phyloP scores from a whole-genome alignment of 1,140 invertebrate genomes.

The Elysia chlorotica region DNA sequence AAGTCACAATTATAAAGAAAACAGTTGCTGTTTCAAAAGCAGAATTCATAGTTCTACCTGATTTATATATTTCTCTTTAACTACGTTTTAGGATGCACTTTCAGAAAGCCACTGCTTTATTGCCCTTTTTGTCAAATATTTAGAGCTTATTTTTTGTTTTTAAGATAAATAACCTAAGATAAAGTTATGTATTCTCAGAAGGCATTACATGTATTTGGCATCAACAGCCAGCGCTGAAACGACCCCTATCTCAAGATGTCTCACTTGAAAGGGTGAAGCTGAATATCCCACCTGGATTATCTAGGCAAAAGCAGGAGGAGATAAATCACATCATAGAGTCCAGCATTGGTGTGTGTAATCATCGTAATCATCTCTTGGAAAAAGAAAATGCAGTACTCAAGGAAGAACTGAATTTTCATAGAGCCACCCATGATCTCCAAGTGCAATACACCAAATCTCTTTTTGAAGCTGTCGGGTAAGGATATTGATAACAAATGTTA shows the following conservation, averaged over 20 bases:
- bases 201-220: no score
- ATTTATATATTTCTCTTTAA: no score
- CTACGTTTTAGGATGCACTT: no score
- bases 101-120: no score
- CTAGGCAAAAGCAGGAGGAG: constrained; percentile 32
- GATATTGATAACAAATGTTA: no score
- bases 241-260: constrained; percentile 35
- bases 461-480: constrained; percentile 17
- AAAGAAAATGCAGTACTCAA: constrained; percentile 19
- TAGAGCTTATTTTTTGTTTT: no score
- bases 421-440: constrained; percentile 10
- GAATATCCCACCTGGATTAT: constrained; percentile 33
- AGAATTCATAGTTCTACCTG: no score
- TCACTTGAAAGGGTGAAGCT: constrained; percentile 36
- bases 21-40: no score
- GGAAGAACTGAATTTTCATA: constrained; percentile 10
- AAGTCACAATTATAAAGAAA: no score
- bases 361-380: constrained; percentile 34
- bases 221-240: constrained; percentile 46
- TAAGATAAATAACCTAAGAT: no score
- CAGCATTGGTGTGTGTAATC: constrained; percentile 39
- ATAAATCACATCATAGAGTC: constrained; percentile 36
- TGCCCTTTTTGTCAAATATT: no score
- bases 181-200: no score
- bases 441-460: constrained; percentile 3